phyloP scores from a whole-genome alignment of 2,113 vertebrate species.

The Calonectris borealis region DNA sequence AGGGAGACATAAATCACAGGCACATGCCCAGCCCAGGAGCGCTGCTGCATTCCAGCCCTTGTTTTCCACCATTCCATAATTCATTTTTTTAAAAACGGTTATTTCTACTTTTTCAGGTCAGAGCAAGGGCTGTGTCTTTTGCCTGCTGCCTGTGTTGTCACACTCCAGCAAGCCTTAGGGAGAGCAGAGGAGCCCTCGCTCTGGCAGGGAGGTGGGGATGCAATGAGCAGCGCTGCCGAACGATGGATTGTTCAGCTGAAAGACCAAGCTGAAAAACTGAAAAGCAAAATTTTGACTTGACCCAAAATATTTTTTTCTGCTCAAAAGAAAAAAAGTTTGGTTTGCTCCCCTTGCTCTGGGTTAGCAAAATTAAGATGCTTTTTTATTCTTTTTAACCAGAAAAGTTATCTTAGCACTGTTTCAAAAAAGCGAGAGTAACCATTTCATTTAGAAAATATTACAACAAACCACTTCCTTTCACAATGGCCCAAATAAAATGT shows the following conservation, averaged over 20 bases:
- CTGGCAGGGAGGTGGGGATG: not conserved
- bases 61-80: not conserved
- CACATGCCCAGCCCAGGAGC: not conserved
- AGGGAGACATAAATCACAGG: not conserved
- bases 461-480: not conserved
- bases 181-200: not conserved
- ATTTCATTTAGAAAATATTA: not conserved
- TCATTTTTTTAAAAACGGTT: not conserved
- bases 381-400: not conserved
- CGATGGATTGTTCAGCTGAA: not conserved
- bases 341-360: not conserved
- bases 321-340: not conserved
- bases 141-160: not conserved
- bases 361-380: not conserved
- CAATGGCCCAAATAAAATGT: not conserved
- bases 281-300: not conserved
- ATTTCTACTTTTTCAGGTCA: not conserved
- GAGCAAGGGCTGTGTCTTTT: not conserved
- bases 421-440: not conserved
- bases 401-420: not conserved
- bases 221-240: accelerated
- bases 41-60: not conserved
- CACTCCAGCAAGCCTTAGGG: not conserved
- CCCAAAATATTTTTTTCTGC: not conserved
- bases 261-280: not conserved